A percentile compares a stretch with the other conserved stretches of the same genome.
Evolutionary conservation across 2,888 invertebrate species (phyloP).

Genomic region (Microchrysa polita): DNA sequence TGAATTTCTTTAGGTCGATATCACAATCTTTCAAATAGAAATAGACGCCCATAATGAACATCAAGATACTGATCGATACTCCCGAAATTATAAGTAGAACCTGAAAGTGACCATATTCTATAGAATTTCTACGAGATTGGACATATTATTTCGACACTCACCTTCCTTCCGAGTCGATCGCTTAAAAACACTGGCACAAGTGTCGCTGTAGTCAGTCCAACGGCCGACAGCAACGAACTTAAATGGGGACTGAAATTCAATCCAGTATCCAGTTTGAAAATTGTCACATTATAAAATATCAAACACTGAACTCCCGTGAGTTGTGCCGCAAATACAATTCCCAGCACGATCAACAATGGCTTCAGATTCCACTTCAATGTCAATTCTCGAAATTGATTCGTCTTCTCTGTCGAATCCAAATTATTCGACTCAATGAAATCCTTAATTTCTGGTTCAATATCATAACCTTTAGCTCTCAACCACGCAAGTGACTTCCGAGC

Average conservation of each 20-base stretch:
- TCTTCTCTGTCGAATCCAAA: slow-evolving; percentile 1
- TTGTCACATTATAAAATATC: slow-evolving; percentile 17
- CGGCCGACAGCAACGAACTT: background rate
- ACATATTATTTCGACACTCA: background rate
- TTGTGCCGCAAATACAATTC: slow-evolving; percentile 16
- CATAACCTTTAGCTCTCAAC: slow-evolving; percentile 4
- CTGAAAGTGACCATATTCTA: slow-evolving; percentile 9
- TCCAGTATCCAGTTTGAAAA: slow-evolving; percentile 28
- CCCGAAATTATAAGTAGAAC: slow-evolving; percentile 21
- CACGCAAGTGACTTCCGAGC: slow-evolving; percentile 3
- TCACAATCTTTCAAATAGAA: background rate
- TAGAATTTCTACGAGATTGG: background rate
- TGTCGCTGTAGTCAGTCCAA: slow-evolving; percentile 14
- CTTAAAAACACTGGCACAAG: slow-evolving; percentile 16
- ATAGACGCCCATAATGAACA: slow-evolving; percentile 1
- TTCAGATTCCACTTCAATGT: background rate
- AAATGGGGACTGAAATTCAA: background rate
- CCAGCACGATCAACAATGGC: slow-evolving; percentile 20
- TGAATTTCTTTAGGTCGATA: background rate
- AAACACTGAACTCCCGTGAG: slow-evolving; percentile 1
- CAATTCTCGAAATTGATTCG: slow-evolving; percentile 24
- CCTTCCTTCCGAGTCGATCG: slow-evolving; percentile 28
- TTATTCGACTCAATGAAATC: background rate
- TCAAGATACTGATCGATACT: background rate
- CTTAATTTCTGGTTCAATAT: slow-evolving; percentile 6